Evolutionary conservation across 2,797 vertebrate species (phyloP).

Genomic region (Acrocephalus scirpaceus): DNA sequence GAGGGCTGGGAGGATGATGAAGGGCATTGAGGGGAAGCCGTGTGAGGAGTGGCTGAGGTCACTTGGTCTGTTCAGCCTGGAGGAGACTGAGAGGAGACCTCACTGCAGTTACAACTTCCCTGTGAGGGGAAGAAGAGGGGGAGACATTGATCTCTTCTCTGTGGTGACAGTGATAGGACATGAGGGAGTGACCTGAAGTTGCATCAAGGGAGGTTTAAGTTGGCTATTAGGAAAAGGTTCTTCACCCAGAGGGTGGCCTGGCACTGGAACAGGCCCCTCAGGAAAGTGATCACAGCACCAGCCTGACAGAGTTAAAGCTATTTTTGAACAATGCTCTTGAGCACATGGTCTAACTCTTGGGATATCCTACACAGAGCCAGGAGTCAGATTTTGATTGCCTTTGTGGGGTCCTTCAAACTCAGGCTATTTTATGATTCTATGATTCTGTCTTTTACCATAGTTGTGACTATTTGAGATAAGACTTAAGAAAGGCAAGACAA

Average conservation of each 20-base stretch:
- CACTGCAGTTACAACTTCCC: not conserved
- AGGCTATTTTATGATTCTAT: not conserved
- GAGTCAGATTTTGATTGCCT: not conserved
- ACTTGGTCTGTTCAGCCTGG: not conserved
- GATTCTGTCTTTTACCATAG: not conserved
- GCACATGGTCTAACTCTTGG: not conserved
- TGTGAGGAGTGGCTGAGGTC: not conserved
- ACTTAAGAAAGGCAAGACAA: not conserved
- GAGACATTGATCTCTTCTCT: fast-evolving
- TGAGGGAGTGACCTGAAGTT: fast-evolving
- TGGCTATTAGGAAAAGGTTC: not conserved
- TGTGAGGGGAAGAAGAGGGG: not conserved
- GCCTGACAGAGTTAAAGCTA: not conserved
- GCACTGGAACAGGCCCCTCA: not conserved
- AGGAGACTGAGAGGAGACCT: not conserved
- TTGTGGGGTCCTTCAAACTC: not conserved
- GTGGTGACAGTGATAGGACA: fast-evolving
- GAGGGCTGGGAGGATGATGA: not conserved
- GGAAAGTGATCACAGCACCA: not conserved
- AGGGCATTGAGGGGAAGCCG: fast-evolving
- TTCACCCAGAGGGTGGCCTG: fast-evolving
- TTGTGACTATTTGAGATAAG: not conserved
- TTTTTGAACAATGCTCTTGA: not conserved
- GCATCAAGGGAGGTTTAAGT: fast-evolving
- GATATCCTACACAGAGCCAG: not conserved